Base-by-base conservation (phyloP, 2,888 invertebrate species). In the Drosophila paramelanica region DNA sequence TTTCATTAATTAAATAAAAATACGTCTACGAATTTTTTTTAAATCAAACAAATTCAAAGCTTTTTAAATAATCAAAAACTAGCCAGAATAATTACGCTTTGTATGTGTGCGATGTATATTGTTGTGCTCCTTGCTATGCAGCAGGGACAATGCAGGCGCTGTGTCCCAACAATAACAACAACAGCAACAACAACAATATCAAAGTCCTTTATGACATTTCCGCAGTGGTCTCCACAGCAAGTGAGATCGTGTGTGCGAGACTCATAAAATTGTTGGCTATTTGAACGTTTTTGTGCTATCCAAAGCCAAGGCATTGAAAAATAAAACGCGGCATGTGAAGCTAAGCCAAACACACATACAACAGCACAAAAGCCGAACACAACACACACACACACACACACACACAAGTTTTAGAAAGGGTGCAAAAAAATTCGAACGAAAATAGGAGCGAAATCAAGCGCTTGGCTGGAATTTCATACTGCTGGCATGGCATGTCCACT, bases 251-350 rank as follows among this genome's bases (percentile, higher is more conserved):
- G 50, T 55, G 71, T 41, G 82, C 61, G 66, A 77, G 81, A 77
- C 77, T 89, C 89, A 87, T 88, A 90, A 88, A 88, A 88, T 87
- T 83, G 85, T 79, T 87, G 88, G 88, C 85, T 77, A 89, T 83
- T 77, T 75, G 81, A 89, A 81, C 90, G 88, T 73, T 90, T 82
- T 81, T 87, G 73, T 75, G 81, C 76, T 75, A 77, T 57, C 75
- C 76, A 77, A 77, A 77, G 78, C 72, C 75, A 75, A 73, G 65
- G 58, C 84, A 79, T 79, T 89, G 87, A 80, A 87, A 87, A 83
- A 87, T 87, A 80, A 85, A 88, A 80, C 87, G 81, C 76, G 67
- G 55, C 70, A 68, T 70, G 67, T 68, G 80, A 72, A 74, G 74
- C 73, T 73, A 68, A 77, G 67, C 78, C 75, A 78, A 64, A 46